Evolutionary conservation across 2,888 invertebrate genomes (phyloP), one percentile per base, ranked within the genome.

Genomic region (Baccha elongata): DNA sequence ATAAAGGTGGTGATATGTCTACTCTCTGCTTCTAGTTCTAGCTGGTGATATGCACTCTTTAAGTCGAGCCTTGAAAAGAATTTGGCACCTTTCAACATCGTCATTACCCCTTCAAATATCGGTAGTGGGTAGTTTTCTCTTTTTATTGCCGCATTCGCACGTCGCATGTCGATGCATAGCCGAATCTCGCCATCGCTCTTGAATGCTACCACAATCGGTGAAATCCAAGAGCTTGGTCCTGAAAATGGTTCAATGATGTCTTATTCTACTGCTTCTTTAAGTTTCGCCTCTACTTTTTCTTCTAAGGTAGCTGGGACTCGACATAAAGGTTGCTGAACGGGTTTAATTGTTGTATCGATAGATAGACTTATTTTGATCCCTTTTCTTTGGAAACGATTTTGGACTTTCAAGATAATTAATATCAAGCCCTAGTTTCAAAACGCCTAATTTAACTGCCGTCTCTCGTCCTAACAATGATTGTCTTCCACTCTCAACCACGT

Each of bases 151-250:
- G 79, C 84, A 71, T 89, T 89, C 58, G 87, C 85, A n/a, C 88
- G 68, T 10, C 87, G 78, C 86, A 89, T 88, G 73, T 88, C 88
- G 5, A 89, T 73, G 73, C 88, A 88, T 5, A 89, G 84, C 7
- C 88, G 53, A 26, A 88, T 86, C 10, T 86, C 87, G 0, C 84
- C 86, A 75, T 86, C 69, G 15, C 60, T 64, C 55, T 88, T 87
- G 26, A 86, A 85, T 13, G 87, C 85, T 32, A 87, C 67, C 2
- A 88, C 87, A 8, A 89, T 86, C 5, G 87, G 85, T 84, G 88
- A 86, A 71, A 89, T 84, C 88, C 88, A 89, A 48, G 64, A 50
- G 19, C 86, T 86, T n/a, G 86, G 87, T 73, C 85, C 86, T 17
- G 79, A 84, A 10, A 88, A 86, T 44, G 72, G 80, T 74, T 88